Conservation (phyloP, 2,797 vertebrate species). For the Falco peregrinus region DNA sequence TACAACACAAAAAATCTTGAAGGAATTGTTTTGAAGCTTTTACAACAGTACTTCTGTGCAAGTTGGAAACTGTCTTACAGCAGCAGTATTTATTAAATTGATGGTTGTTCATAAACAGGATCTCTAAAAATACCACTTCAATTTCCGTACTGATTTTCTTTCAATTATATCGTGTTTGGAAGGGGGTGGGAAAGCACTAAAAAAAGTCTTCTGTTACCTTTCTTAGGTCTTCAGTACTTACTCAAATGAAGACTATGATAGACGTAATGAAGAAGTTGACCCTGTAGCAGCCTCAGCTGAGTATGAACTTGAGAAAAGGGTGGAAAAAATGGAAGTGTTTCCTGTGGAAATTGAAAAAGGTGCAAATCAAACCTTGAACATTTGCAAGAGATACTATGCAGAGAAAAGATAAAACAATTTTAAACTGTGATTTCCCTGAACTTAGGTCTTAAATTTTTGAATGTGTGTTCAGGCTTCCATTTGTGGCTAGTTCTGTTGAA, state of each 20-base stretch:
- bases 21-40: not conserved
- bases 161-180: not conserved
- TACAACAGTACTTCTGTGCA: not conserved
- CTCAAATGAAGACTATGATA: conserved; percentile 93
- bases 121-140: not conserved
- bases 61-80: not conserved
- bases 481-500: not conserved
- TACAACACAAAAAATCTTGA: not conserved
- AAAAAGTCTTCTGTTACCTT: not conserved
- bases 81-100: not conserved
- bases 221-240: conserved; percentile 89
- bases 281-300: conserved; percentile 92
- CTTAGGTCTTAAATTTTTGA: not conserved
- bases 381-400: not conserved
- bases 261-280: conserved; percentile 93
- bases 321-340: conserved; percentile 96
- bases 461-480: not conserved
- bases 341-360: conserved; percentile 94
- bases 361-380: conserved; percentile 35
- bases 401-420: not conserved
- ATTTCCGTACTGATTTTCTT: not conserved
- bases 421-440: not conserved
- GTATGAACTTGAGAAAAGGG: conserved; percentile 93
- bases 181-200: not conserved
- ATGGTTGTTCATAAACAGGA: not conserved